A percentile compares a stretch with the other conserved stretches of the same genome.
Evolutionary conservation across 2,797 vertebrate species (phyloP).

Genomic region (Uromys caudimaculatus): DNA sequence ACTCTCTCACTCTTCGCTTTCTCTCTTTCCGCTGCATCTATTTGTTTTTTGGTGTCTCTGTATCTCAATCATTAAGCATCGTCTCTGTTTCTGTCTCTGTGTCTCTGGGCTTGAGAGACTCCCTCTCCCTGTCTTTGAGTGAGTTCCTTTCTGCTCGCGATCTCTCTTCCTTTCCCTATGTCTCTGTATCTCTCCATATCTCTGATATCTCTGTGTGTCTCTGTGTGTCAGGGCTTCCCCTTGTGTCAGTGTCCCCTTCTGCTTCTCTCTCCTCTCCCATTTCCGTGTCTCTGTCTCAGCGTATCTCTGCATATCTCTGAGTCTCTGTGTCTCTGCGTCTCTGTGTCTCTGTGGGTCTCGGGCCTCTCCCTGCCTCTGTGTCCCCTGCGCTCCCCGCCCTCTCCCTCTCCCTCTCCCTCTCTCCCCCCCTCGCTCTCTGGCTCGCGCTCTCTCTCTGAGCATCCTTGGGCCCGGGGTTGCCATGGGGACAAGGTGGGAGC

Average conservation of each 20-base stretch:
- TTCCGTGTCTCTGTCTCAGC: conserved; percentile 66
- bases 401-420: conserved; percentile 67
- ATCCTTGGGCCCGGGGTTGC: conserved; percentile 86
- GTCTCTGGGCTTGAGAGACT: conserved; percentile 18
- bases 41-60: background rate
- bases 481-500: conserved; percentile 86
- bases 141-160: background rate
- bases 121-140: background rate
- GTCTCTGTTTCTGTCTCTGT: conserved; percentile 17
- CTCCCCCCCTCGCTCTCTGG: conserved; percentile 79
- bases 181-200: conserved; percentile 71
- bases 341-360: conserved; percentile 72
- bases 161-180: background rate
- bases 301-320: conserved; percentile 51
- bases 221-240: conserved; percentile 79
- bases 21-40: background rate
- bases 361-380: conserved; percentile 80
- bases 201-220: conserved; percentile 75
- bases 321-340: conserved; percentile 45
- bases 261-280: conserved; percentile 75
- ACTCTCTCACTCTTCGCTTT: background rate
- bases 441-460: conserved; percentile 83
- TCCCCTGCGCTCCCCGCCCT: conserved; percentile 81
- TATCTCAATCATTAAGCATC: background rate
- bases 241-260: conserved; percentile 81